Evolutionary conservation across 1,140 invertebrate genomes (phyloP), one percentile per base, ranked within the genome.

Genomic region (Papilio aristodemus): DNA sequence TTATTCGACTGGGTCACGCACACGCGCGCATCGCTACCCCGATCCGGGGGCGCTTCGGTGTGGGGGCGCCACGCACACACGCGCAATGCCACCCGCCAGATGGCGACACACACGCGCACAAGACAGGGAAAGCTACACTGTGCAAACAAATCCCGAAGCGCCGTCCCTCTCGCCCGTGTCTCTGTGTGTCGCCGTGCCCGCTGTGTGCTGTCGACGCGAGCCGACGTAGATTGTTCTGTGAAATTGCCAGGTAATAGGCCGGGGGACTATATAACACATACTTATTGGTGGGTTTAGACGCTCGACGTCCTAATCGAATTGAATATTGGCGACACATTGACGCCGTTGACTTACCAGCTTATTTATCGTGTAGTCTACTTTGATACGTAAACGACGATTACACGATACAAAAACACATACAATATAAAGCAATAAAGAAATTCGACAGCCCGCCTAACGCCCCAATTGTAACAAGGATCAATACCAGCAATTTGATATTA

Each of bases 201-300:
- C 74, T 86, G 89, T 91, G 87, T 91, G 89, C 85, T 79, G 83
- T 85, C 80, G 81, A 82, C 79, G 75, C 79, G 81, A 81, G 75
- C 80, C 82, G 77, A 85, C 78, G 86, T 89, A 88, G 87, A 89
- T 90, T 89, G 86, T 89, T 90, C 89, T 89, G 89, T 91, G 86
- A 91, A 91, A 91, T 91, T 90, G 87, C 87, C 89, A 91, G 89
- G 89, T 91, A 91, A 91, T 91, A 91, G 87, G 87, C 86, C 78
- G 84, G 84, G 85, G 83, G 85, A 88, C 87, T 91, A 84, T 86
- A 87, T 89, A 90, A 90, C 86, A 90, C 85, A 85, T 87, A 90
- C 83, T 89, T 88, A 89, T 89, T 87, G 85, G 83, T 83, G 76
- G 81, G 79, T 81, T 88, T 87, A 86, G 84, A 76, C 80, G 85